phyloP scores from a whole-genome alignment of 2,797 vertebrate genomes.

The Diglossa cyanea region DNA sequence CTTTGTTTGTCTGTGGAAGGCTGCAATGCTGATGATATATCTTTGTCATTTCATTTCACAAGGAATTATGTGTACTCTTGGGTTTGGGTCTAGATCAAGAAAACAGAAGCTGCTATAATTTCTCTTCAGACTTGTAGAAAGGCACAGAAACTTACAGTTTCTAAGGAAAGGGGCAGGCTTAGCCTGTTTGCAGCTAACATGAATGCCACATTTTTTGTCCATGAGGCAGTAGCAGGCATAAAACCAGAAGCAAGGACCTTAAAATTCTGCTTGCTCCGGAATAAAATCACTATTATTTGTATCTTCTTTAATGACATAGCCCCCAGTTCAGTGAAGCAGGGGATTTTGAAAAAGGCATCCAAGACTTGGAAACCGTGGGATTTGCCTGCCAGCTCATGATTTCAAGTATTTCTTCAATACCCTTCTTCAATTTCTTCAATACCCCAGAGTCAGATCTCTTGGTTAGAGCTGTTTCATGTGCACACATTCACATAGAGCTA shows the following conservation, averaged over 20 bases:
- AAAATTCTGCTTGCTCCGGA: neutral
- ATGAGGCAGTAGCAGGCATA: neutral
- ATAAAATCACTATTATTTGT: neutral
- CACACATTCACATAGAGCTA: accelerated
- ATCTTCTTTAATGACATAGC: neutral
- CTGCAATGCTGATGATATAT: neutral
- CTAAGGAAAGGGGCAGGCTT: neutral
- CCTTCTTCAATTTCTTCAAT: neutral
- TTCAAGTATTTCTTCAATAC: neutral
- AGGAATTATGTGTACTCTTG: neutral
- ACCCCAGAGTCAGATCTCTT: neutral
- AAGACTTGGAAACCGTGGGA: neutral
- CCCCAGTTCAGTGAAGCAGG: neutral
- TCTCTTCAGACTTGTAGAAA: neutral
- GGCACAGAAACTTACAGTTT: neutral
- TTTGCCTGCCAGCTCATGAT: neutral
- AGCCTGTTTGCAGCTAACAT: neutral
- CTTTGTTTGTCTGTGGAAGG: neutral
- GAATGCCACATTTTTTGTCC: neutral
- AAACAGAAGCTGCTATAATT: neutral
- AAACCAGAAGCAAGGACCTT: neutral
- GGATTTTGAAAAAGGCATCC: neutral
- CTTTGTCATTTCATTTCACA: neutral
- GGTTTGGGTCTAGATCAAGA: neutral
- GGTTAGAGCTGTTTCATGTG: neutral